phyloP scores from a whole-genome alignment of 2,797 vertebrate species.

The Paratrypauchen microcephalus region DNA sequence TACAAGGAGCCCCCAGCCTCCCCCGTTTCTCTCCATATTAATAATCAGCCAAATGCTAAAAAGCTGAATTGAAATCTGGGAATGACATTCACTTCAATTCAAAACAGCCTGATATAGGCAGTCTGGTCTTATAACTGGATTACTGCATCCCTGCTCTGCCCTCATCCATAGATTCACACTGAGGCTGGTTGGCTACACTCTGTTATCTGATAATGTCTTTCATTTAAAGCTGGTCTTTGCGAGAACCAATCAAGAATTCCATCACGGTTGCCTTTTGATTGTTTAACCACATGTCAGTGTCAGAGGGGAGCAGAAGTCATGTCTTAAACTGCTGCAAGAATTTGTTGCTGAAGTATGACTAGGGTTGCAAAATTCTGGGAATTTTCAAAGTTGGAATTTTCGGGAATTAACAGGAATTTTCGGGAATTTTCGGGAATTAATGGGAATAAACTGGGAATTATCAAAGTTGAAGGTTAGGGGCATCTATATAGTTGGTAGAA shows the following conservation, averaged over 20 bases:
- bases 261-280: slow-evolving; percentile 57
- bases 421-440: too few relatives aligned
- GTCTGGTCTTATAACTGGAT: slow-evolving; percentile 52
- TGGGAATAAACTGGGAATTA: too few relatives aligned
- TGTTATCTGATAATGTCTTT: slow-evolving; percentile 60
- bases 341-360: background rate
- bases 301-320: slow-evolving; percentile 34
- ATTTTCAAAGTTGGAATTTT: too few relatives aligned
- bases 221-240: slow-evolving; percentile 61
- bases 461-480: too few relatives aligned
- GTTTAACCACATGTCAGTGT: slow-evolving; percentile 54
- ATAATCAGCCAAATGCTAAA: slow-evolving; percentile 46
- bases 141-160: slow-evolving; percentile 38
- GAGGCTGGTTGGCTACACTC: slow-evolving; percentile 44
- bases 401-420: too few relatives aligned
- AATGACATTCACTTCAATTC: slow-evolving; percentile 67
- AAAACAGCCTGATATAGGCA: slow-evolving; percentile 35
- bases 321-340: slow-evolving; percentile 21
- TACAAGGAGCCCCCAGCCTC: slow-evolving; percentile 10
- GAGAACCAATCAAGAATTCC: slow-evolving; percentile 56
- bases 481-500: too few relatives aligned
- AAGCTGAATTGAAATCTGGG: slow-evolving; percentile 52
- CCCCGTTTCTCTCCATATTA: background rate
- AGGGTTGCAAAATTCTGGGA: too few relatives aligned
- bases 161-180: slow-evolving; percentile 36